Evolutionary conservation across 1,140 invertebrate genomes (phyloP).

Genomic region (Drosophila sp.): DNA sequence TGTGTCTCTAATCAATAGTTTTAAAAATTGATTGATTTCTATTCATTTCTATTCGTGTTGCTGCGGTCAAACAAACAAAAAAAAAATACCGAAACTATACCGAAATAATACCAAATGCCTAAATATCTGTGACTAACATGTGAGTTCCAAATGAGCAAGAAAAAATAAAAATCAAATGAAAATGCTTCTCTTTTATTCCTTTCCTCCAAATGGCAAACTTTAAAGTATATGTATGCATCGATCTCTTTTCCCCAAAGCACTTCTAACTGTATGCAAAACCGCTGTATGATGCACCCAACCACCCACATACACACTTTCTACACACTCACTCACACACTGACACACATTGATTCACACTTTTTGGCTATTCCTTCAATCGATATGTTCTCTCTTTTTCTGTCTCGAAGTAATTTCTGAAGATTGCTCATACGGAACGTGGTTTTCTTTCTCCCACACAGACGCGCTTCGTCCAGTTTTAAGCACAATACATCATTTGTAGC

Average conservation of each 20-base stretch:
- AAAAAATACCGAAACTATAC: background rate
- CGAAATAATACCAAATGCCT: background rate
- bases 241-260: background rate
- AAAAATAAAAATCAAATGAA: background rate
- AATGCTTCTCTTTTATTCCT: constrained; percentile 12
- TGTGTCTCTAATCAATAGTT: background rate
- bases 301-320: constrained; percentile 49
- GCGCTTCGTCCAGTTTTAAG: constrained; percentile 91
- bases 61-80: background rate
- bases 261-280: background rate
- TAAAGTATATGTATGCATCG: background rate
- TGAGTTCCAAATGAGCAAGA: constrained; percentile 6
- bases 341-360: constrained; percentile 42
- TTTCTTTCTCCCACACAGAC: constrained; percentile 76
- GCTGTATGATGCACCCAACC: constrained; percentile 13
- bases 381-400: constrained; percentile 39
- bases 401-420: background rate
- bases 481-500: constrained; percentile 95
- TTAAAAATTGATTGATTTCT: background rate
- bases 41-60: constrained; percentile 6
- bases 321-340: constrained; percentile 30
- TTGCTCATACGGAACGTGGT: background rate
- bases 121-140: constrained; percentile 5
- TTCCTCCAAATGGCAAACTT: background rate
- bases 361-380: constrained; percentile 51